Evolutionary conservation across 2,888 invertebrate species (phyloP).

Genomic region (Ophraella communa): DNA sequence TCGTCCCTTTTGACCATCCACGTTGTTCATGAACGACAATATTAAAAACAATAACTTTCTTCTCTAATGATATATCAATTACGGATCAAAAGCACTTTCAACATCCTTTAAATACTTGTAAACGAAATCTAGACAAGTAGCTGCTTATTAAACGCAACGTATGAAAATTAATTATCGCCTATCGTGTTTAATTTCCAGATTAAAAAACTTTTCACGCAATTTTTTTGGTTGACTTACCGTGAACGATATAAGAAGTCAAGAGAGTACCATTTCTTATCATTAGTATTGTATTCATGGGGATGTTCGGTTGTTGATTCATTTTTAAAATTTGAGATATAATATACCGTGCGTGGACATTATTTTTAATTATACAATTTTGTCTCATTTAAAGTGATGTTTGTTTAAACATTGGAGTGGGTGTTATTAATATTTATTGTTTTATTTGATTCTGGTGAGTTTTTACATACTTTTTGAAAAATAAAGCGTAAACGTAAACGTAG

Average conservation of each 20-base stretch:
- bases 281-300: constrained; percentile 47
- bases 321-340: background rate
- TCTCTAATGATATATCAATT: background rate
- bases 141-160: background rate
- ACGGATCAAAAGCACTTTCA: background rate
- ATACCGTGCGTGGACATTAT: no score
- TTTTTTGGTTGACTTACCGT: constrained; percentile 56
- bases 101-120: constrained; percentile 14
- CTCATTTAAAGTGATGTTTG: no score
- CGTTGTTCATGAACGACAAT: no score
- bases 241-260: constrained; percentile 52
- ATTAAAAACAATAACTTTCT: background rate
- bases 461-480: no score
- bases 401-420: no score
- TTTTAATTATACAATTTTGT: no score
- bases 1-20: no score
- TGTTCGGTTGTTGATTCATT: constrained; percentile 38
- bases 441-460: no score
- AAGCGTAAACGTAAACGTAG: no score
- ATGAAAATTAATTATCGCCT: constrained; percentile 18
- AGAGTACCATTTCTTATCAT: constrained; percentile 39
- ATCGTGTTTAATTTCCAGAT: constrained; percentile 17
- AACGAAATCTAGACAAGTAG: constrained; percentile 6
- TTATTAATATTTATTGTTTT: no score
- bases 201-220: constrained; percentile 42